phyloP scores from a whole-genome alignment of 2,797 vertebrate species.

The Lagodon rhomboides region DNA sequence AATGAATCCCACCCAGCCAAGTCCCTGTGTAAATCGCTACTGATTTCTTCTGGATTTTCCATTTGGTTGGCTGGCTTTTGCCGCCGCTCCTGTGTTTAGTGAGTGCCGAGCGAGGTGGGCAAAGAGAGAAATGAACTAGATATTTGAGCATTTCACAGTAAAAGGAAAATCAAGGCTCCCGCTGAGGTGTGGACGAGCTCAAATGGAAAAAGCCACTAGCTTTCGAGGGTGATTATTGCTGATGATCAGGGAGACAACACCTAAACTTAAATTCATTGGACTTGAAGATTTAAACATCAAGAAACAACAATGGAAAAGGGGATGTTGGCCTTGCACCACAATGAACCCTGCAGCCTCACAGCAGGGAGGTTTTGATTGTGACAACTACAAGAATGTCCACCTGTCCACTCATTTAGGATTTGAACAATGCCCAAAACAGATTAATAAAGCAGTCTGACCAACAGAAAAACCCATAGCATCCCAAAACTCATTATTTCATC shows the following conservation, averaged over 20 bases:
- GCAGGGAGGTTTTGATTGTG: background rate
- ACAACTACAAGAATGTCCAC: background rate
- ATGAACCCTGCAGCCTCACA: background rate
- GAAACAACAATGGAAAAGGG: background rate
- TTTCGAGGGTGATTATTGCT: conserved; percentile 25
- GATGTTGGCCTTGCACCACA: background rate
- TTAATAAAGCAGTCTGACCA: background rate
- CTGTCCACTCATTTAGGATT: background rate
- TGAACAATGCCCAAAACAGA: background rate
- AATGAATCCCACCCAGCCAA: conserved; percentile 75
- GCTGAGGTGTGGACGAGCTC: conserved; percentile 34
- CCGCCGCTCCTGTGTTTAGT: conserved; percentile 57
- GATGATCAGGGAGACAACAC: conserved; percentile 12
- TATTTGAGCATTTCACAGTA: conserved; percentile 39
- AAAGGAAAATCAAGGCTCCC: conserved; percentile 47
- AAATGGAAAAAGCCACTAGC: conserved; percentile 46
- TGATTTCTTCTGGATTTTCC: conserved; percentile 76
- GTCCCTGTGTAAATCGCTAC: conserved; percentile 69
- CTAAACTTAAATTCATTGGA: conserved; percentile 1
- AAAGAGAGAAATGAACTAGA: conserved; percentile 51
- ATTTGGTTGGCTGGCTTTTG: conserved; percentile 61
- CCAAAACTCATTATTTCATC: conserved; percentile 15
- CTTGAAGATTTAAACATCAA: background rate
- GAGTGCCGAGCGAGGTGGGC: conserved; percentile 40
- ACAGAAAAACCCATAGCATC: background rate